Base-by-base conservation (phyloP, 2,113 vertebrate genomes). In the Odontophorus gujanensis region DNA sequence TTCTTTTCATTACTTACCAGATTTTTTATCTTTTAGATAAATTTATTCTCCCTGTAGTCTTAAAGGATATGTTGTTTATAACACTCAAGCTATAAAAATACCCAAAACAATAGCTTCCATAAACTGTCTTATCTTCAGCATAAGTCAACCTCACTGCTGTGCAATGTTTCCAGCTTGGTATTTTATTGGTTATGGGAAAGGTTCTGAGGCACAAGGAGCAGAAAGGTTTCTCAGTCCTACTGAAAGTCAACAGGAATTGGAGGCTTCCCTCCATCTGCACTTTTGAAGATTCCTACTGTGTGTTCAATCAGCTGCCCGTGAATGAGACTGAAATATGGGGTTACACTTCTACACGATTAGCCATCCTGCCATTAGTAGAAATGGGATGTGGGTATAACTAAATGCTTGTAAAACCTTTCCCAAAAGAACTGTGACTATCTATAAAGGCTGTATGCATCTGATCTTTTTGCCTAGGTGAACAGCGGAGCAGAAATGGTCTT, bases 101-200 rank as follows among this genome's bases (percentile, higher is more conserved):
- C 34, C 59, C 69, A 68, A 93, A 96, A 92, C 89, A 90, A 95
- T 83, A 86, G 76, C 65, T 87, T 90, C 82, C 89, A 92, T 92
- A 95, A 95, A 87, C 91, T 66, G 72, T 81, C 85, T 97, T 93
- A 81, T 90, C 93, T 96, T 85, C 61, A 75, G 73, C 61, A 50
- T 94, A 95, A 93, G 75, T 89, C 94, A 96, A 45, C 76, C 72
- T 80, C 68, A 40, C 57, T 75, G 69, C 48, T 78, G 16, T 72
- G 61, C 28, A 91, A 36, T 72, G 73, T 61, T 81, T 95, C 47
- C 50, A 78, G 47, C 87, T 75, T 81, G 85, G 61, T 59, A 62
- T 86, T 94, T 95, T 94, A 94, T 92, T 78, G 68, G 89, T 72
- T 85, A 42, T 32, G 30, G 57, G n/a, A 85, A 40, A 86, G 12